Evolutionary conservation across 2,888 invertebrate genomes (phyloP).

Genomic region (Dichetophora obliterata): DNA sequence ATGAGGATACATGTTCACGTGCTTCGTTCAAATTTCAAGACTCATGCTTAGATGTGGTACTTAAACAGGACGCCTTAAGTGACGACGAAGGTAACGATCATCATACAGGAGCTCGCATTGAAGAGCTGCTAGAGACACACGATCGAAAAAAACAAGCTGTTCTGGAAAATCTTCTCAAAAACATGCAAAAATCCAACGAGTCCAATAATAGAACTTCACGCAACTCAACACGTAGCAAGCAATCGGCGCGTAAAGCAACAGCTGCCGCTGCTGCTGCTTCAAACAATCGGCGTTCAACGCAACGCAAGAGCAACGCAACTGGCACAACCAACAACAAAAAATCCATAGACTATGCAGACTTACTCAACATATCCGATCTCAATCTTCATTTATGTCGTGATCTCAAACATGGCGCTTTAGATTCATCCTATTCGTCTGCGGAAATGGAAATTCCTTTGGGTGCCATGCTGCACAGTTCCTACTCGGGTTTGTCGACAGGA

Average conservation of each 20-base stretch:
- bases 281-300: slow-evolving; percentile 42
- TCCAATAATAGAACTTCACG: slow-evolving; percentile 66
- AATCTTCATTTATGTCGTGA: slow-evolving; percentile 59
- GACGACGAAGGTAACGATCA: slow-evolving; percentile 19
- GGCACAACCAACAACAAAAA: slow-evolving; percentile 47
- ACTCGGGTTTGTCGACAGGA: slow-evolving; percentile 70
- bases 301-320: slow-evolving; percentile 43
- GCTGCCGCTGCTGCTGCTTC: slow-evolving; percentile 36
- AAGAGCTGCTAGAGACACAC: slow-evolving; percentile 53
- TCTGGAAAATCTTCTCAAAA: slow-evolving; percentile 60
- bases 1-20: slow-evolving; percentile 65
- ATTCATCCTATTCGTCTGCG: slow-evolving; percentile 68
- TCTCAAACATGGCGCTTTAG: slow-evolving; percentile 57
- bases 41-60: slow-evolving; percentile 67
- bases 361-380: slow-evolving; percentile 60
- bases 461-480: slow-evolving; percentile 65
- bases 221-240: slow-evolving; percentile 65
- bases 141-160: slow-evolving; percentile 57
- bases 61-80: slow-evolving; percentile 57
- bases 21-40: slow-evolving; percentile 69
- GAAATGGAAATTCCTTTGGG: slow-evolving; percentile 69
- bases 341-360: slow-evolving; percentile 46
- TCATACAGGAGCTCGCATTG: slow-evolving; percentile 50
- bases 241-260: slow-evolving; percentile 54
- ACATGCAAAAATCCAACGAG: slow-evolving; percentile 61